phyloP scores from a whole-genome alignment of 1,140 invertebrate species.

The Philopotamus ludificatus region DNA sequence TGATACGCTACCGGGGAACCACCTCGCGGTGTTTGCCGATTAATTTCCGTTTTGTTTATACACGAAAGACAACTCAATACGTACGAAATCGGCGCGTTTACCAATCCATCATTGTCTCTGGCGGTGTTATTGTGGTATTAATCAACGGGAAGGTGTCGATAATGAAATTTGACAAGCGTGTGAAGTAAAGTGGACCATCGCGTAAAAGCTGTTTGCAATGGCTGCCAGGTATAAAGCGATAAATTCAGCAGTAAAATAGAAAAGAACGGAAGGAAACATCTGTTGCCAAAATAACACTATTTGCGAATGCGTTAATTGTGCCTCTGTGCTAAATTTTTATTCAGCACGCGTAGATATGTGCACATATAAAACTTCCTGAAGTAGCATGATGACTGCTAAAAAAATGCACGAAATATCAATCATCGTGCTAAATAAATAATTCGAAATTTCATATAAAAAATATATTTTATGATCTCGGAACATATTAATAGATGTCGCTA shows the following conservation, averaged over 20 bases:
- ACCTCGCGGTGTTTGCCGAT: not conserved
- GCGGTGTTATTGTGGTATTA: not conserved
- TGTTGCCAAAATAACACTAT: conserved; percentile 10
- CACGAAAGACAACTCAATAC: conserved; percentile 11
- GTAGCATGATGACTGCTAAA: too few relatives aligned
- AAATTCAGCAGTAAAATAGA: not conserved
- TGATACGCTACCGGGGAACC: too few relatives aligned
- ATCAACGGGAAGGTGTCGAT: not conserved
- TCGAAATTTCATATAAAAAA: not conserved
- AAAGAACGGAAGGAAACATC: not conserved
- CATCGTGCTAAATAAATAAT: too few relatives aligned
- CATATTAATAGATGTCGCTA: too few relatives aligned
- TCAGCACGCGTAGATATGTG: too few relatives aligned
- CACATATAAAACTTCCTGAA: too few relatives aligned
- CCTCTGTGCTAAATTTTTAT: too few relatives aligned
- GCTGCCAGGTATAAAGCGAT: not conserved
- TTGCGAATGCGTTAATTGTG: not conserved
- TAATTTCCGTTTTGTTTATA: conserved; percentile 20
- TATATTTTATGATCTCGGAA: not conserved
- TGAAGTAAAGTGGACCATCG: not conserved
- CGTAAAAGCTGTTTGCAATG: not conserved
- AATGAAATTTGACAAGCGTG: not conserved
- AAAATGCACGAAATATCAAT: too few relatives aligned
- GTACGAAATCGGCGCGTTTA: too few relatives aligned
- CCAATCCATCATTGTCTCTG: not conserved